Base-by-base conservation (phyloP, 2,113 vertebrate genomes). In the Semnornis frantzii region DNA sequence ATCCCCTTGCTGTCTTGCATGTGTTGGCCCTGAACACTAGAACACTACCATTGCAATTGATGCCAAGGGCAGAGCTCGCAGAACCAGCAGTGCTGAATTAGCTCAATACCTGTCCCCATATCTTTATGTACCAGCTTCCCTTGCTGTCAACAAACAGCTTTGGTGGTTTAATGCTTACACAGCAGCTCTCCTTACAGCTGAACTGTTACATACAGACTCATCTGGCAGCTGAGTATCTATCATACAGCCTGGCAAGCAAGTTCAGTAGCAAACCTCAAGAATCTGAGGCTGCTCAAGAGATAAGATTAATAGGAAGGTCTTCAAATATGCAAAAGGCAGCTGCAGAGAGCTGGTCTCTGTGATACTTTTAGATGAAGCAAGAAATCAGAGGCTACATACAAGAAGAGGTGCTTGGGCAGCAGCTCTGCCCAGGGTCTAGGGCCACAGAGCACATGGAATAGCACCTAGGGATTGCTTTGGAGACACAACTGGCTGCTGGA, bases 221-320 rank as follows among this genome's bases (percentile, higher is more conserved):
- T 74, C 85, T 85, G 76, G 4, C 80, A 88, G 80, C 80, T 92
- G 76, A 50, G 60, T 52, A 23, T 27, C 39, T 55, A 3, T 55
- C 76, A n/a, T 37, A 59, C 4, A 81, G 72, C 46, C 73, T 74
- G 48, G 52, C 31, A 94, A 90, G 31, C 90, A 95, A 95, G 85
- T 72, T 90, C 82, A 90, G 65, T 60, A 90, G 85, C 79, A 93
- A 91, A 60, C 76, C 24, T 93, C 73, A 52, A 90, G 73, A 30
- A 68, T 33, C 70, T 71, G 37, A 95, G 57, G 25, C 79, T 93
- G 57, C 79, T 91, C 39, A 83, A 74, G 33, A 85, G 18, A 20
- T 27, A 63, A 46, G n/a, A 90, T 82, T 81, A 80, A 68, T 30
- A 4, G 64, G 85, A 89, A 95, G 58, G 5, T 14, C 57, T 74